Evolutionary conservation across 2,113 vertebrate genomes (phyloP), one percentile per base, ranked within the genome.

Genomic region (Actinemys pallida): DNA sequence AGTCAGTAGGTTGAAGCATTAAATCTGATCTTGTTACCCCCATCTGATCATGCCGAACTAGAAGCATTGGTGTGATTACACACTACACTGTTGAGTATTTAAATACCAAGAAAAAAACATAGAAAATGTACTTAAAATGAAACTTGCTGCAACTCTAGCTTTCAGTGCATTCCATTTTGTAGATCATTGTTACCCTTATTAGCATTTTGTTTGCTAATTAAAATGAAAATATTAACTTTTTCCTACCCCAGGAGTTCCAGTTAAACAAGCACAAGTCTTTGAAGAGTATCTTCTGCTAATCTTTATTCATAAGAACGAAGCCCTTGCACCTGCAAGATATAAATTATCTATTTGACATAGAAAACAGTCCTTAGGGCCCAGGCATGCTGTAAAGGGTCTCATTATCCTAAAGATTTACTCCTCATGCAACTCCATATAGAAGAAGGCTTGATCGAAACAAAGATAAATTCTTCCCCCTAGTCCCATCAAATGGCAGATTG

Each of bases 381-480:
- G 1, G 0, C 39, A 27, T 4, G 80, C 27, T 78, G 24, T 47
- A 78, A 78, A 45, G 12, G 62, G 1, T 35, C 52, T 57, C 8
- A 4, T 72, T 87, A 87, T 42, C 53, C 16, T 87, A 84, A 92
- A 89, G 93, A 84, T 87, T 91, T 89, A 89, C 89, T 87, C 87
- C 13, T 62, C 24, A 31, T 81, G 13, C 54, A 92, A 94, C 53
- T 52, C 6, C 2, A 79, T 27, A 80, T 75, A 94, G 72, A 50
- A 90, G 88, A 94, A 95, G 7, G 0, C 29, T 88, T 6, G 56
- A 49, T 19, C 35, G 45, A 80, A 88, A 92, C 90, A 75, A 93
- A 47, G 54, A 94, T 45, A 94, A 90, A 94, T 96, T 92, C n/a
- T 92, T 89, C 53, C 39, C 83, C 8, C 57, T 88, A 57, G 39